These are phyloP conservation scores for Tillus elongatus DNA, from an alignment of 2,888 invertebrate genomes.

Conservation along the genomic window DNA sequence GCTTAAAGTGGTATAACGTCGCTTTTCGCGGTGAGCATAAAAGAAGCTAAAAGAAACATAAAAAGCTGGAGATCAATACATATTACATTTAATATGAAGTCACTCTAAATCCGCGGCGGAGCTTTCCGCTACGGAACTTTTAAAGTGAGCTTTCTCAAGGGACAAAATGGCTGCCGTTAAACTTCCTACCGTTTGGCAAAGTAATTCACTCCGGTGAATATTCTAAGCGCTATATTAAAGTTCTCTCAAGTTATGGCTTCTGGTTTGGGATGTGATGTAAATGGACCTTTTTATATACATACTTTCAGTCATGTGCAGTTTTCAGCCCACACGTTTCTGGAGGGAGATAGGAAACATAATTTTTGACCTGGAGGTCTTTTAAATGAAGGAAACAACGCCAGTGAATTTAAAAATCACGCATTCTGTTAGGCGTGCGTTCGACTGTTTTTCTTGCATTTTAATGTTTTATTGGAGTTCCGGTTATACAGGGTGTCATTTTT, in stretches of 20 bases:
- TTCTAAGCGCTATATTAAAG: constrained; percentile 33
- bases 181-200: constrained; percentile 21
- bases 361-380: too few relatives aligned
- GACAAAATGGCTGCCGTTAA: constrained; percentile 35
- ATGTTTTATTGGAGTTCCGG: too few relatives aligned
- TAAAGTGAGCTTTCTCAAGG: constrained; percentile 37
- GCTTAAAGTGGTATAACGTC: too few relatives aligned
- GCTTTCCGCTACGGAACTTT: constrained; percentile 36
- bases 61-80: constrained; percentile 29
- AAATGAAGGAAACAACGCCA: too few relatives aligned
- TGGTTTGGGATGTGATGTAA: constrained; percentile 34
- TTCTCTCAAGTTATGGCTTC: constrained; percentile 29
- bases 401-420: too few relatives aligned
- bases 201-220: constrained; percentile 37
- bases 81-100: constrained; percentile 38
- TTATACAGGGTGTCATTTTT: too few relatives aligned
- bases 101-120: constrained; percentile 33
- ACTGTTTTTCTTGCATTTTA: too few relatives aligned
- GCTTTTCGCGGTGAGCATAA: neutral
- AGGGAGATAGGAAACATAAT: too few relatives aligned
- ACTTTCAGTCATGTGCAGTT: constrained; percentile 11
- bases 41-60: neutral
- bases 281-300: constrained; percentile 35
- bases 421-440: too few relatives aligned
- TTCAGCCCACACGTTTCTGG: constrained; percentile 1